Evolutionary conservation across 2,888 invertebrate genomes (phyloP), one percentile per base, ranked within the genome.

Genomic region (Polyploca ridens): DNA sequence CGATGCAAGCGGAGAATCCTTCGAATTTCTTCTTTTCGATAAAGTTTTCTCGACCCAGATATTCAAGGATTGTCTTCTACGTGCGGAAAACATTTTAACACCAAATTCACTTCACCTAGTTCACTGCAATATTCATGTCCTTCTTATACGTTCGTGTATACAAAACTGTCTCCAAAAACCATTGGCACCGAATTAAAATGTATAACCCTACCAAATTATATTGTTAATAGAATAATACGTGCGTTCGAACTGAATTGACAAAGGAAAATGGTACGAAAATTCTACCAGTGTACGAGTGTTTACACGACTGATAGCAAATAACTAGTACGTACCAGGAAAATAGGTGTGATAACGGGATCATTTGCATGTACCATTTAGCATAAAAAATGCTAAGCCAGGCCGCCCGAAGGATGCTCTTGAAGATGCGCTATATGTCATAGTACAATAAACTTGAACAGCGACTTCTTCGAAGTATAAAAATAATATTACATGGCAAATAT

Each of bases 221-320:
- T 67, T 60, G 72, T 63, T 66, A 74, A 72, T 73, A 68, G 66
- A 67, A 70, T 73, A 78, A 86, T 80, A 79, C 93, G 93, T 90
- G 82, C 90, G 90, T 79, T 73, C 89, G 74, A 82, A 73, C 71
- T 82, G 89, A 89, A 88, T 84, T 86, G 81, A 84, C 87, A 83
- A 75, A 87, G 91, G 92, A 91, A 91, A 93, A 93, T 93, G 74
- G 82, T 73, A 79, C 82, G 86, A 85, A 87, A 87, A 88, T 80
- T 82, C 75, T 76, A 71, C 70, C 74, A 74, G 10, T 64, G 64
- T 65, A 70, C 71, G 65, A 72, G 77, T 78, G 78, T 72, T 78
- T 79, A 78, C 77, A 66, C 81, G 72, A 75, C 85, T 83, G 89
- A 89, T 90, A 90, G 83, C 81, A 83, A 73, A 72, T 78, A 78